Conservation (phyloP, 2,113 vertebrate species). For the Rhagologus leucostigma region DNA sequence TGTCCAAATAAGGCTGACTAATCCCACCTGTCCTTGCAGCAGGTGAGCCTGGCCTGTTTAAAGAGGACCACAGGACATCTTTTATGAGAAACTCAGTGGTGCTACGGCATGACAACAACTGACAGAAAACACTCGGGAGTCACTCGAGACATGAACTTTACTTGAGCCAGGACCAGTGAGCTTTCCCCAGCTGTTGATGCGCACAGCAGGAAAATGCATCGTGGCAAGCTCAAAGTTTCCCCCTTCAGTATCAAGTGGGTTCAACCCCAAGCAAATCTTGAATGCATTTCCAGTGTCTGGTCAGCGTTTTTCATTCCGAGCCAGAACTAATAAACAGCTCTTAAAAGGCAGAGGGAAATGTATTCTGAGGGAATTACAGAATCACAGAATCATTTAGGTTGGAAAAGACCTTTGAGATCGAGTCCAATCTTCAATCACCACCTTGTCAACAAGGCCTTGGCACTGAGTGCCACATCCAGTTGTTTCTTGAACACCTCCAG, state of each 20-base stretch:
- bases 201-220: not conserved
- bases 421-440: not conserved
- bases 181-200: not conserved
- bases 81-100: not conserved
- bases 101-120: not conserved
- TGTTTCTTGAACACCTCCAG: not conserved
- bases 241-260: too few relatives aligned
- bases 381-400: not conserved
- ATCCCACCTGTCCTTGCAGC: not conserved
- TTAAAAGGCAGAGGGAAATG: not conserved
- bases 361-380: not conserved
- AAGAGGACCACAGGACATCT: not conserved
- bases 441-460: not conserved
- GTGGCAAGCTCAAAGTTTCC: not conserved
- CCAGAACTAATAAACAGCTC: not conserved
- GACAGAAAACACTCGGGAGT: not conserved
- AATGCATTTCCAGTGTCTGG: not conserved
- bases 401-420: rapidly evolving
- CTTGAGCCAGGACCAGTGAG: not conserved
- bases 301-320: not conserved
- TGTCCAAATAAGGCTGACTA: not conserved
- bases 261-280: not conserved
- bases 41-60: not conserved
- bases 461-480: not conserved
- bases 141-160: not conserved